A percentile compares a stretch with the other conserved stretches of the same genome.
Evolutionary conservation across 2,888 invertebrate species (phyloP).

Genomic region (Allygus modestus): DNA sequence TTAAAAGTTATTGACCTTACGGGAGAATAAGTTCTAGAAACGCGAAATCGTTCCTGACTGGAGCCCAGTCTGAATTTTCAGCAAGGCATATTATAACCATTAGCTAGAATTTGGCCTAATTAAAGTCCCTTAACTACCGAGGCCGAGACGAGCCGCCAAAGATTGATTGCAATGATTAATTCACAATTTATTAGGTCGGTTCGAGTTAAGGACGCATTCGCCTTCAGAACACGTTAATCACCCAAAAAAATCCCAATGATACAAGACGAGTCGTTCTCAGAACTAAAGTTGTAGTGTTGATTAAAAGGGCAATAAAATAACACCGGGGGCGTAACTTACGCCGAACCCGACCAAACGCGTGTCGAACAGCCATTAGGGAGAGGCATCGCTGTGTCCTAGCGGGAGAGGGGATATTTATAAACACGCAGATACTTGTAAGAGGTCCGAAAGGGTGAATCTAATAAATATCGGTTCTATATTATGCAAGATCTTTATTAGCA

Average conservation of each 20-base stretch:
- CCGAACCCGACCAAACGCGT: background rate
- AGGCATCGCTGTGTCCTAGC: background rate
- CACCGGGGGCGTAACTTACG: background rate
- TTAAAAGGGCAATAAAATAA: conserved; percentile 28
- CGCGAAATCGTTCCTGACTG: too few relatives aligned
- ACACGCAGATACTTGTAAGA: background rate
- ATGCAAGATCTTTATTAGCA: too few relatives aligned
- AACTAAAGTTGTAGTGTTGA: background rate
- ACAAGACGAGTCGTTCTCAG: background rate
- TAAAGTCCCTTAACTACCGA: too few relatives aligned
- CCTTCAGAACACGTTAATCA: background rate
- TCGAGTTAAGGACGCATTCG: too few relatives aligned
- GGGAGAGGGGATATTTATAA: background rate
- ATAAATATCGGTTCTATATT: conserved; percentile 6
- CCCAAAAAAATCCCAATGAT: background rate
- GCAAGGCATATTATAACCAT: too few relatives aligned
- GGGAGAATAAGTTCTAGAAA: too few relatives aligned
- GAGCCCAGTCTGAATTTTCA: too few relatives aligned
- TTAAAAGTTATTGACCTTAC: too few relatives aligned
- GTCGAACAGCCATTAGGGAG: background rate
- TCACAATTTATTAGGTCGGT: too few relatives aligned
- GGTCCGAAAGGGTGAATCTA: background rate
- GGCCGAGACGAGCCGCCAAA: too few relatives aligned
- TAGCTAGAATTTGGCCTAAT: too few relatives aligned
- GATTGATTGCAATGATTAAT: too few relatives aligned